Evolutionary conservation across 2,888 invertebrate genomes (phyloP).

Genomic region (Lithophane ornitopus): DNA sequence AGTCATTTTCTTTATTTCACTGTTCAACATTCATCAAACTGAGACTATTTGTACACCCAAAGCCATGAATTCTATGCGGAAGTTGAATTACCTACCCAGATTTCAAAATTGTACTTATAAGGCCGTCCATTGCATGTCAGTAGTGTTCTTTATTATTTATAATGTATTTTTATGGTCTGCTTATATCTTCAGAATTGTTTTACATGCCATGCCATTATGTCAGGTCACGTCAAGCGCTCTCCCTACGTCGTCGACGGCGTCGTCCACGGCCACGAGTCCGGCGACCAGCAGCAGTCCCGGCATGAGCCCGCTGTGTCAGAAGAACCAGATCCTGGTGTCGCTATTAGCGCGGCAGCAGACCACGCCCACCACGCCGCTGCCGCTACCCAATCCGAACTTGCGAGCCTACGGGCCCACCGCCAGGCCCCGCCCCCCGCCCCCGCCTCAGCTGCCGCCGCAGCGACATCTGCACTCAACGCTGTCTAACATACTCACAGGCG

Average conservation of each 20-base stretch:
- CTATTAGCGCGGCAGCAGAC: slow-evolving; percentile 94
- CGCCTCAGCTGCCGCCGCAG: slow-evolving; percentile 73
- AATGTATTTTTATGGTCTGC: background rate
- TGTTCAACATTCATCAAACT: background rate
- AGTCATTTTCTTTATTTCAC: background rate
- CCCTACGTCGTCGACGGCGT: slow-evolving; percentile 88
- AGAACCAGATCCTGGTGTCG: slow-evolving; percentile 96
- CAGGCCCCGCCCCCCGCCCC: slow-evolving; percentile 74
- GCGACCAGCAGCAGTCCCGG: slow-evolving; percentile 70
- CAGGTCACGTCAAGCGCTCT: slow-evolving; percentile 91
- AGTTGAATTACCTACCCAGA: background rate
- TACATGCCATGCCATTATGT: slow-evolving; percentile 10
- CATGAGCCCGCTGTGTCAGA: slow-evolving; percentile 94
- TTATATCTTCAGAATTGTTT: background rate
- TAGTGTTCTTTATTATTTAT: background rate
- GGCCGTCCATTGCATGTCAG: background rate
- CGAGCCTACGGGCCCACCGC: slow-evolving; percentile 76
- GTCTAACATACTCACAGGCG: slow-evolving; percentile 77
- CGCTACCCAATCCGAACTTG: slow-evolving; percentile 93
- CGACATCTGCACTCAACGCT: slow-evolving; percentile 76
- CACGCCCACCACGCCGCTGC: slow-evolving; percentile 92
- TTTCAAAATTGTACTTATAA: background rate
- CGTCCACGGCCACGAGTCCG: slow-evolving; percentile 62
- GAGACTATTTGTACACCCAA: slow-evolving; percentile 6
- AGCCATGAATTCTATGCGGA: background rate